Evolutionary conservation across 2,113 vertebrate species (phyloP).

Genomic region (Todiramphus saurophagus): DNA sequence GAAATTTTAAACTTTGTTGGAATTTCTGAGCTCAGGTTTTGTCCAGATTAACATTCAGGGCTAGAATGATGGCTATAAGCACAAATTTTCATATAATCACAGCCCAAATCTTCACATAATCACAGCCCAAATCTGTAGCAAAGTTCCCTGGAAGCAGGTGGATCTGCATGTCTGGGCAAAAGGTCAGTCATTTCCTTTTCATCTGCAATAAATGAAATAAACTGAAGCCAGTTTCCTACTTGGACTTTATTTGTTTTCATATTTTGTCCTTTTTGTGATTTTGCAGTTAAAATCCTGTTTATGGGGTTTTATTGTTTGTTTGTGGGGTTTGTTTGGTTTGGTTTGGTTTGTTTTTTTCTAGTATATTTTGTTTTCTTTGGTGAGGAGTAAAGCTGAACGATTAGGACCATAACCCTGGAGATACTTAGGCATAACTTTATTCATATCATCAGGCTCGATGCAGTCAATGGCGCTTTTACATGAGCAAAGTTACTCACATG

Average conservation of each 20-base stretch:
- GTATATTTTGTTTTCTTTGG: background rate
- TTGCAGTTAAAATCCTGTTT: background rate
- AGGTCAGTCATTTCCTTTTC: conserved; percentile 1
- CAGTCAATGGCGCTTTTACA: background rate
- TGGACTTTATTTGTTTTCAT: background rate
- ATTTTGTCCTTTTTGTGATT: background rate
- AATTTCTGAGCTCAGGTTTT: background rate
- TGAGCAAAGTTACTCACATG: conserved; percentile 30
- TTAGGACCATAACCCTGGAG: background rate
- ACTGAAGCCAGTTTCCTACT: background rate
- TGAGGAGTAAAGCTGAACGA: background rate
- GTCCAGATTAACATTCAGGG: background rate
- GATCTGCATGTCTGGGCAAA: conserved; percentile 5
- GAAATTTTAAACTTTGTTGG: background rate
- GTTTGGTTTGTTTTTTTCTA: background rate
- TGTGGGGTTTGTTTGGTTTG: background rate
- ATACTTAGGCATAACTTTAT: conserved; percentile 17
- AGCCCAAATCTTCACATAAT: background rate
- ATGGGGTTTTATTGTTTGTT: no score
- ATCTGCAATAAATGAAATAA: conserved; percentile 23
- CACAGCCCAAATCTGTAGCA: background rate
- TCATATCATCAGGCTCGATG: background rate
- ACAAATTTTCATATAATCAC: background rate
- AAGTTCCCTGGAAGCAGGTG: conserved; percentile 11
- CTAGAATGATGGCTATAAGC: background rate